phyloP scores from a whole-genome alignment of 2,888 invertebrate species.

The Tipula unca region DNA sequence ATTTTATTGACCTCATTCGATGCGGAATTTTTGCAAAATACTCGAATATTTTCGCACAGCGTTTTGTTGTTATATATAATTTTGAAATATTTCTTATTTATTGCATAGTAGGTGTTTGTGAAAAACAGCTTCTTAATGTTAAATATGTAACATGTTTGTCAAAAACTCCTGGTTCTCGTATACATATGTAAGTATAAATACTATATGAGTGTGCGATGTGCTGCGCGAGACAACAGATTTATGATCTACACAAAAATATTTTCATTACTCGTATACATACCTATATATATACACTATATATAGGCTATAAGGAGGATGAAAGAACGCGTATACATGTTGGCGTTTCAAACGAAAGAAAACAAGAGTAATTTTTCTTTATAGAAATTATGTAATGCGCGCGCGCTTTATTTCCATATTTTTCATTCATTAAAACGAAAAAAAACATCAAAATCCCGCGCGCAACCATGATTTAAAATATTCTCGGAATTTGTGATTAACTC shows the following conservation, averaged over 20 bases:
- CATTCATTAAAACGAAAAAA: background rate
- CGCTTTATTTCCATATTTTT: background rate
- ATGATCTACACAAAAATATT: background rate
- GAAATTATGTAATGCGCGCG: background rate
- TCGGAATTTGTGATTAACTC: background rate
- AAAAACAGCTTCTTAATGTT: background rate
- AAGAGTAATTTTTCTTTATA: background rate
- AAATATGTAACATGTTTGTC: background rate
- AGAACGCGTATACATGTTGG: background rate
- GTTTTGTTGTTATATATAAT: background rate
- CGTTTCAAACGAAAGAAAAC: background rate
- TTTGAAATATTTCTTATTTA: slow-evolving; percentile 8
- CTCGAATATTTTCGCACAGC: background rate
- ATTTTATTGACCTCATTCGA: background rate
- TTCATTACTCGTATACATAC: background rate
- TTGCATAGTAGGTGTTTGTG: background rate
- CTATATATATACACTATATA: background rate
- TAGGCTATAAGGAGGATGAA: background rate
- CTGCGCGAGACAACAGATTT: background rate
- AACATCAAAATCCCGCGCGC: background rate
- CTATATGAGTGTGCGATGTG: background rate
- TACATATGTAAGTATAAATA: background rate
- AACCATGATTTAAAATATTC: background rate
- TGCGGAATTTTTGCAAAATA: background rate
- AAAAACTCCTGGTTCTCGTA: background rate